phyloP scores from a whole-genome alignment of 2,113 vertebrate species.

The Nothoprocta pentlandii region DNA sequence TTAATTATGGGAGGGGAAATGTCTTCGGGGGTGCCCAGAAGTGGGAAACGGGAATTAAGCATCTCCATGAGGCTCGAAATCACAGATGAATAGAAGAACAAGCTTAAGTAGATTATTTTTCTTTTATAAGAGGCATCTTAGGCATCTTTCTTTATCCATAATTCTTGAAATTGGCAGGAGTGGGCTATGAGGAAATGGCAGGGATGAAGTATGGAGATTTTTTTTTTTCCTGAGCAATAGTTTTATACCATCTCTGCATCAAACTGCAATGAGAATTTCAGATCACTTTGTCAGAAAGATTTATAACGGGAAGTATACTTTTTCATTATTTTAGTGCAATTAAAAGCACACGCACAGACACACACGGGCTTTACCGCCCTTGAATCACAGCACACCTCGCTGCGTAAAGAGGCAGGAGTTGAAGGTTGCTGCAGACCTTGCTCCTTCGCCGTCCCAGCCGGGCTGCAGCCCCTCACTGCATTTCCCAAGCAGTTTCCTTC shows the following conservation, averaged over 20 bases:
- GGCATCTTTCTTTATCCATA: not conserved
- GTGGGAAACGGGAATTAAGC: not conserved
- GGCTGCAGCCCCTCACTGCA: accelerated
- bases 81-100: not conserved
- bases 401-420: not conserved
- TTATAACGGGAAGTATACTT: not conserved
- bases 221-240: not conserved
- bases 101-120: not conserved
- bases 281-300: accelerated
- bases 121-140: not conserved
- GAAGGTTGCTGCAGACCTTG: not conserved
- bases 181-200: accelerated
- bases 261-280: not conserved
- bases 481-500: not conserved
- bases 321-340: accelerated
- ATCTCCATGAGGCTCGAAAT: not conserved
- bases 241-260: not conserved
- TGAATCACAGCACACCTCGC: accelerated
- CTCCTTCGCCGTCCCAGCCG: not conserved
- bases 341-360: accelerated
- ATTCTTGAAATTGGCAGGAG: not conserved
- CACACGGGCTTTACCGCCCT: not conserved
- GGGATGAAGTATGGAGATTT: not conserved
- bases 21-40: not conserved
- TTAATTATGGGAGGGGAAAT: not conserved